phyloP scores from a whole-genome alignment of 2,888 invertebrate genomes.

The Tholera decimalis region DNA sequence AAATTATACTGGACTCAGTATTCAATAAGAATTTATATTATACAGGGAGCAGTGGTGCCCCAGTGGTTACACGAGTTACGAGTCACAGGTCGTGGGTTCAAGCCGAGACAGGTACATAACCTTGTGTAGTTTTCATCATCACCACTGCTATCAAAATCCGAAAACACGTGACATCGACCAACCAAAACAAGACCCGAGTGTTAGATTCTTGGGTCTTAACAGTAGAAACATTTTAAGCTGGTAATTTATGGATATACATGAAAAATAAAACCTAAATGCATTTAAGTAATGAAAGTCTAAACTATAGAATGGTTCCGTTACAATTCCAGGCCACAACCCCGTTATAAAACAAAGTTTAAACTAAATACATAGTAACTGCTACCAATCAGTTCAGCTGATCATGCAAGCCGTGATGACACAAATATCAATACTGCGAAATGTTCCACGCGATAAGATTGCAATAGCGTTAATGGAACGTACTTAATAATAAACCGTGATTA shows the following conservation, averaged over 20 bases:
- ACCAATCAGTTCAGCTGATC: slow-evolving; percentile 28
- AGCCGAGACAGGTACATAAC: too few species aligned
- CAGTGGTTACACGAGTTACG: too few species aligned
- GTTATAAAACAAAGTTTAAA: not conserved
- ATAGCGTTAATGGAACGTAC: slow-evolving; percentile 55
- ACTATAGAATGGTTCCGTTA: too few species aligned
- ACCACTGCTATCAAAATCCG: too few species aligned
- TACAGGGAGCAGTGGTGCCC: too few species aligned
- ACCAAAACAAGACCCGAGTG: too few species aligned
- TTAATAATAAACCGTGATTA: slow-evolving; percentile 57
- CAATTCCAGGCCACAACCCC: not conserved
- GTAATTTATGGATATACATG: not conserved
- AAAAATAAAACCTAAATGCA: not conserved
- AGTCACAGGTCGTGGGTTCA: too few species aligned
- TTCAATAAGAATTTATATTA: not conserved
- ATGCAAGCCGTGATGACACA: slow-evolving; percentile 54
- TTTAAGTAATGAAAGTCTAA: not conserved
- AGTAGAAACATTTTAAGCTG: too few species aligned
- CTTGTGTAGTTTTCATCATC: too few species aligned
- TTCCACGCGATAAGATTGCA: slow-evolving; percentile 62
- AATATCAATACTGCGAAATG: slow-evolving; percentile 57
- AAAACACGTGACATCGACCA: too few species aligned
- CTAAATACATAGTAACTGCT: not conserved
- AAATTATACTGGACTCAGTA: not conserved
- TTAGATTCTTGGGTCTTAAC: too few species aligned